phyloP scores from a whole-genome alignment of 2,797 vertebrate genomes.

The Argyrosomus regius region DNA sequence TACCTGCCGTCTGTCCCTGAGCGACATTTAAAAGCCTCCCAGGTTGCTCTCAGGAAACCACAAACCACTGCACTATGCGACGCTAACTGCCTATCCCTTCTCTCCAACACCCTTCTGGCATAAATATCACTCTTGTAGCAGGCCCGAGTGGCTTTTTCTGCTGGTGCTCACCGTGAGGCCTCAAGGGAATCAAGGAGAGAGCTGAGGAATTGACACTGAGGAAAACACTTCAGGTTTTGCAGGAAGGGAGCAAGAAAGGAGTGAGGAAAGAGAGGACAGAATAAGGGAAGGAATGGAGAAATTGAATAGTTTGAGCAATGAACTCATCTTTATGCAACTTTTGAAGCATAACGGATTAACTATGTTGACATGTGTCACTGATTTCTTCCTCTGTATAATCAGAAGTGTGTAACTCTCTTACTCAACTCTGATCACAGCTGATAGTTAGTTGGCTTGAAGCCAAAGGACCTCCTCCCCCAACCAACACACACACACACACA shows the following conservation, averaged over 20 bases:
- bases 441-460: constrained; percentile 65
- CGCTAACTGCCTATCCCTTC: constrained; percentile 58
- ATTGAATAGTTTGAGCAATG: constrained; percentile 1
- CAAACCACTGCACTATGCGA: constrained; percentile 64
- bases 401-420: constrained; percentile 59
- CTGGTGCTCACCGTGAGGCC: constrained; percentile 38
- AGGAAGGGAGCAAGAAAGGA: constrained; percentile 33
- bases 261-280: constrained; percentile 1
- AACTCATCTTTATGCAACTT: constrained; percentile 2
- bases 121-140: constrained; percentile 72
- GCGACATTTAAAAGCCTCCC: constrained; percentile 80
- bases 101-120: constrained; percentile 69
- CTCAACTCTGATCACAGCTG: constrained; percentile 58
- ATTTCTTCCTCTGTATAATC: constrained; percentile 56
- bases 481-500: constrained; percentile 18
- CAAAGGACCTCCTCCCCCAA: constrained; percentile 54
- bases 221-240: constrained; percentile 46
- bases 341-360: constrained; percentile 29
- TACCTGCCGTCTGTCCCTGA: constrained; percentile 80
- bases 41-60: constrained; percentile 77
- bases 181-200: constrained; percentile 53
- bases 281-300: constrained; percentile 1
- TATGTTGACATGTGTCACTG: constrained; percentile 35
- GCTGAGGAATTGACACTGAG: constrained; percentile 51
- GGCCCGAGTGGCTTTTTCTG: constrained; percentile 62